Evolutionary conservation across 2,797 vertebrate genomes (phyloP), one percentile per base, ranked within the genome.

Genomic region (Melanitta fusca): DNA sequence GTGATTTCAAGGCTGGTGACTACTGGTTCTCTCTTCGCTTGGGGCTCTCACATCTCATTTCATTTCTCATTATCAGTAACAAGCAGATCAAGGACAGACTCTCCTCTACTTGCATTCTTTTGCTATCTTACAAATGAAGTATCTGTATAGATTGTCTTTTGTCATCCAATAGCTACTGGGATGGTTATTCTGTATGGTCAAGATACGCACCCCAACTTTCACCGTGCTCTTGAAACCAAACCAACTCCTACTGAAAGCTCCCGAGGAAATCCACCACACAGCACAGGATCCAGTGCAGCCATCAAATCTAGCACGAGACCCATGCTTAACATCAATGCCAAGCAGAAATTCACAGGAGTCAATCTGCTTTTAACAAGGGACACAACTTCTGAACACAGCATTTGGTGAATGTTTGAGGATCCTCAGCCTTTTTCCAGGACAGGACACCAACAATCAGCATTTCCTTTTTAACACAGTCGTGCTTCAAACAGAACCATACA

Each of bases 311-410:
- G 30, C 2, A 30, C 0, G 0, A 34, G 38, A 58, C 5, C 36
- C 30, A 3, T 5, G 13, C 14, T 30, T 2, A 32, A 18, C 66
- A 36, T 1, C 66, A n/a, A 32, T 3, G 0, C 4, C 3, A 14
- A 27, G 56, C 30, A 34, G 49, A 64, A 34, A n/a, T n/a, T 8
- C 0, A 0, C 41, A 39, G 45, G 11, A 68, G 15, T 4, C 49
- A 16, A 4, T 15, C 3, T 21, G 18, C 73, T 58, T n/a, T 21
- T 61, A 43, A 1, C 8, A 21, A 34, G 30, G 51, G 57, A n/a
- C 0, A 1, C 27, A 16, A 17, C 39, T 51, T 25, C 24, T 0
- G 0, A 56, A 14, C 0, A 3, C 1, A 21, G 14, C 60, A 13
- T 60, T 8, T 32, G n/a, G 36, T 5, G 43, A 53, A 10, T 0